phyloP scores from a whole-genome alignment of 2,888 invertebrate genomes.

The Polietes domitor region DNA sequence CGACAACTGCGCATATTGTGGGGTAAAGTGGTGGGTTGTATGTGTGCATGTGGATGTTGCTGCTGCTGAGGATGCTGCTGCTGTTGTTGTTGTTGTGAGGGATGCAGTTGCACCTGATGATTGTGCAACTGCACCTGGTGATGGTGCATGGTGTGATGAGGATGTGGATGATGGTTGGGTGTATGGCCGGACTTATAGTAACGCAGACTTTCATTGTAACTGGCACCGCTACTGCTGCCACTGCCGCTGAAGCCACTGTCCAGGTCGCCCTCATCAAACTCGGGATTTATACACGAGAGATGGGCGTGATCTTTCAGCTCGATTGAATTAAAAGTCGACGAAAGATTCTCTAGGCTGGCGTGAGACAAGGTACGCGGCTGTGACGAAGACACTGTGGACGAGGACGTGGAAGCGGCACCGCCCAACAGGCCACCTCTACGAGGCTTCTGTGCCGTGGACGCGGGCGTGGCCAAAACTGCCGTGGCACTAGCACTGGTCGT shows the following conservation, averaged over 20 bases:
- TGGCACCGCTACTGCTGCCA: slow-evolving; percentile 90
- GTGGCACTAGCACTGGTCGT: slow-evolving; percentile 56
- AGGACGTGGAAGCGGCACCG: slow-evolving; percentile 73
- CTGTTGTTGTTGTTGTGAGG: slow-evolving; percentile 40
- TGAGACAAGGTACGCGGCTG: slow-evolving; percentile 75
- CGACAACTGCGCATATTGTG: slow-evolving; percentile 79
- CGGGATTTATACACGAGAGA: slow-evolving; percentile 79
- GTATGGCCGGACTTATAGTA: slow-evolving; percentile 79
- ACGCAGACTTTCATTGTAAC: slow-evolving; percentile 88
- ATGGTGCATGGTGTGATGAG: slow-evolving; percentile 40
- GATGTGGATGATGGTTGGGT: slow-evolving; percentile 59
- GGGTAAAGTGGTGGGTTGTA: slow-evolving; percentile 76
- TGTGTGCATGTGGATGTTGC: slow-evolving; percentile 57
- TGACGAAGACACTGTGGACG: slow-evolving; percentile 74
- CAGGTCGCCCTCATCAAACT: slow-evolving; percentile 83
- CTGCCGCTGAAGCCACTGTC: slow-evolving; percentile 88
- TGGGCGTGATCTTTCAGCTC: slow-evolving; percentile 79
- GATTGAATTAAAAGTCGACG: slow-evolving; percentile 79
- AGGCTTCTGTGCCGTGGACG: slow-evolving; percentile 70
- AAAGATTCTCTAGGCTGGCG: slow-evolving; percentile 79
- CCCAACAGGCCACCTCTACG: slow-evolving; percentile 76
- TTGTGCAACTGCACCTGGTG: slow-evolving; percentile 1
- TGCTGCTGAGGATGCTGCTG: slow-evolving; percentile 66
- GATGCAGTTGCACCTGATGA: slow-evolving; percentile 18
- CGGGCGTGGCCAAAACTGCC: slow-evolving; percentile 57